Base-by-base conservation (phyloP, 2,888 invertebrate genomes). In the Chrysotoxum bicinctum region DNA sequence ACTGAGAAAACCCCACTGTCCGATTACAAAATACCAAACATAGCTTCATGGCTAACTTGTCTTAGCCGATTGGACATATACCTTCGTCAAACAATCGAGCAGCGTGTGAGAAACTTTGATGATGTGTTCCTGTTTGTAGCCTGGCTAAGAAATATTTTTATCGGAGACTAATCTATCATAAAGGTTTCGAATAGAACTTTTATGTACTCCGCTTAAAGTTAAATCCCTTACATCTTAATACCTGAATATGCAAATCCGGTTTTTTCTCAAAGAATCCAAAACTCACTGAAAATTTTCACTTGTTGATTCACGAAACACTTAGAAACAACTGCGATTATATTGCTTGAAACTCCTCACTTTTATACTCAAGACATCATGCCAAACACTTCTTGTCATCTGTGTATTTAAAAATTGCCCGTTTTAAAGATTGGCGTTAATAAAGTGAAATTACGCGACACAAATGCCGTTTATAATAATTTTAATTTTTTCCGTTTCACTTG, bases 381-480 rank as follows among this genome's bases (percentile, higher is more conserved):
- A 21, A 58, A 35, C 6, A 35, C 54, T 5, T 32, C 16, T 30
- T 30, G 9, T 16, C 9, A 26, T 14, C n/a, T 54, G 16, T 32
- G 19, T 19, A 1, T 19, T 9, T 35, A 58, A 37, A 58, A 21
- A 80, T 85, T 85, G 81, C 69, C 81, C 26, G 23, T 54, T 52
- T 45, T n/a, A 23, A 75, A 50, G 23, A 74, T 76, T 62, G 80
- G 68, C 85, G 54, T 76, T 84, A 76, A 81, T 81, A 50, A 81
- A 80, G 81, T 81, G 76, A 62, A 85, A 76, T 76, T 80, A 85
- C 85, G 85, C 81, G 85, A 85, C 81, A 73, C 14, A 76, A 81
- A 69, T 43, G 40, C 48, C 72, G 21, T 75, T 80, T 30, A 70
- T 80, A 50, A 60, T 69, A 62, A 48, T 73, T 69, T 64, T 9